Conservation (phyloP, 2,888 invertebrate species). For the Leptura quadrifasciata region DNA sequence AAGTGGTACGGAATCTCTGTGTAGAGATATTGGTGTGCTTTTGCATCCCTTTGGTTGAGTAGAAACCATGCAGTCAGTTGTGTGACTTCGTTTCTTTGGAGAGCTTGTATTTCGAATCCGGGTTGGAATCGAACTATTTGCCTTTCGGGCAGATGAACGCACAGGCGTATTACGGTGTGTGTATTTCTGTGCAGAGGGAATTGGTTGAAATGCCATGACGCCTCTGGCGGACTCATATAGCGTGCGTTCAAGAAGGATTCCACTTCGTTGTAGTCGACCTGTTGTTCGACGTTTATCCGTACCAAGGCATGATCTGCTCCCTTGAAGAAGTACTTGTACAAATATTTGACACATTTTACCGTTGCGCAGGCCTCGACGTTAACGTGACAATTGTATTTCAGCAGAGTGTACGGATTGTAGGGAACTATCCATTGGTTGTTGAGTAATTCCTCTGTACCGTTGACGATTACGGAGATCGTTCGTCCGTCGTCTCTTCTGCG, state of each 20-base stretch:
- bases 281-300: neutral
- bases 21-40: neutral
- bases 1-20: slow-evolving; percentile 11
- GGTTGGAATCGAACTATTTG: slow-evolving; percentile 18
- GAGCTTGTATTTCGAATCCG: neutral
- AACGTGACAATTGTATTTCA: slow-evolving; percentile 27
- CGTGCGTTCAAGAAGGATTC: neutral
- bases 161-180: neutral
- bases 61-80: slow-evolving; percentile 15
- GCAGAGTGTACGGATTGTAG: neutral
- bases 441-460: neutral
- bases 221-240: slow-evolving; percentile 6
- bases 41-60: slow-evolving; percentile 6
- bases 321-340: slow-evolving; percentile 28
- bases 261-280: slow-evolving; percentile 7
- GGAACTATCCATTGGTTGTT: slow-evolving; percentile 30
- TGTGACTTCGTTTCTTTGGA: neutral
- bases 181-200: neutral
- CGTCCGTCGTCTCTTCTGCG: slow-evolving; percentile 27
- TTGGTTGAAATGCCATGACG: neutral
- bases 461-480: neutral
- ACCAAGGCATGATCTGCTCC: neutral
- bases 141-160: slow-evolving; percentile 8
- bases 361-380: neutral
- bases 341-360: neutral